Evolutionary conservation across 2,113 vertebrate genomes (phyloP), one percentile per base, ranked within the genome.

Genomic region (Mirza zaza): DNA sequence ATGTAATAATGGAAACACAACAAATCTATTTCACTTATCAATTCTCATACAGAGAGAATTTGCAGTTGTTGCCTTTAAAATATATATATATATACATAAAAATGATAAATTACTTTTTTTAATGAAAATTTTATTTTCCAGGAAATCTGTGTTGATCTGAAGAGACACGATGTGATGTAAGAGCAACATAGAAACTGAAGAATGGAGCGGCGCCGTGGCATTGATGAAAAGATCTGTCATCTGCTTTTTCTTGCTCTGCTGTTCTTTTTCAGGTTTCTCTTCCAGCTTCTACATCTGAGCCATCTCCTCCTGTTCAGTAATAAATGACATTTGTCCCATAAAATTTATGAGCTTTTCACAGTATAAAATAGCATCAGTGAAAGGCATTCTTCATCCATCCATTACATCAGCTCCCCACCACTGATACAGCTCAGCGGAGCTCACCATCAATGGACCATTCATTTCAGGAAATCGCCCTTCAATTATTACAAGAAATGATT

Each of bases 291-390:
- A 63, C 17, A 86, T 75, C 61, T 75, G 82, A 96, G 81, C 71
- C 89, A 92, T 75, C 83, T 77, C 82, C 63, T 63, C 82, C 63
- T 63, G 21, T 25, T 95, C 81, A 52, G 50, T 82, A 93, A 79
- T 34, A 94, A 95, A 94, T 86, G 86, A 52, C 42, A 91, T 93
- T 83, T 89, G 48, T 89, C 79, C 82, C 42, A 5, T 1, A 25
- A 94, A 96, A 91, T 63, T 27, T 94, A 94, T 91, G 89, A 88
- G 89, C 83, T 97, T 94, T 93, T 83, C 91, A 93, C 27, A 27
- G 42, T 21, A 87, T 75, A 45, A 94, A 89, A 89, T 39, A 39
- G 52, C 81, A 63, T n/a, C 9, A 1, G 36, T 39, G 63, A 70
- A 82, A 93, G 34, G 32, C 36, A 45, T 52, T 73, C 82, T 79